These are phyloP conservation scores for Xylota sylvarum DNA, from an alignment of 2,888 invertebrate species.

Conservation along the genomic window DNA sequence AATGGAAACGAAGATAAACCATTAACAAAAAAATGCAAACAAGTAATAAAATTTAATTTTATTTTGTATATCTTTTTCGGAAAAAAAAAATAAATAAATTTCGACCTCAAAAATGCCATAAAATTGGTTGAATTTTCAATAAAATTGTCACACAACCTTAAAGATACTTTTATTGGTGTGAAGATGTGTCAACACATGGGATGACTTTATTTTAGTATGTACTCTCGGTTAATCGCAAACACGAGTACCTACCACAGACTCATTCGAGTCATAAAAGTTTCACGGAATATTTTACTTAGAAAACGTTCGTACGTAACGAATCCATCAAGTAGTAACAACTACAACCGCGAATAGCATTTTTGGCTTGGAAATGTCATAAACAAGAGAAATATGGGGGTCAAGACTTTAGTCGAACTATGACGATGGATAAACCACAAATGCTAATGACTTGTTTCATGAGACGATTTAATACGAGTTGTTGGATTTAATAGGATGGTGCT, in stretches of 20 bases:
- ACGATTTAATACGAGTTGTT: not conserved
- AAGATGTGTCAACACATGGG: not conserved
- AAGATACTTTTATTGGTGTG: slow-evolving; percentile 8
- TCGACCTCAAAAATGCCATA: slow-evolving; percentile 7
- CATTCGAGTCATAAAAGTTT: slow-evolving; percentile 13
- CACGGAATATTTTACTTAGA: slow-evolving; percentile 11
- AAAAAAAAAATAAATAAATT: slow-evolving; percentile 8
- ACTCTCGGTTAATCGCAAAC: slow-evolving; percentile 11
- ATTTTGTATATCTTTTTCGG: slow-evolving; percentile 1
- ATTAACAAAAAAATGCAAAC: slow-evolving; percentile 15
- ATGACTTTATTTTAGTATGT: not conserved
- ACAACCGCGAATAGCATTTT: not conserved
- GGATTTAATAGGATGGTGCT: not conserved
- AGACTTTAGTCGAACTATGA: not conserved
- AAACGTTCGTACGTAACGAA: not conserved
- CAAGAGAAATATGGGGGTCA: slow-evolving; percentile 9
- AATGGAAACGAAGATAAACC: slow-evolving; percentile 11
- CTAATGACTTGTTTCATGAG: slow-evolving; percentile 35
- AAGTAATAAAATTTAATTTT: slow-evolving; percentile 23
- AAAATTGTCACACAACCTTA: slow-evolving; percentile 26
- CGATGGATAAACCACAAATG: slow-evolving; percentile 7
- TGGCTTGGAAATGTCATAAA: slow-evolving; percentile 10
- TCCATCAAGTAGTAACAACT: slow-evolving; percentile 21
- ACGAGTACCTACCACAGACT: not conserved
- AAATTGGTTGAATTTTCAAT: slow-evolving; percentile 20